Base-by-base conservation (phyloP, 1,140 invertebrate species). In the Ips typographus region DNA sequence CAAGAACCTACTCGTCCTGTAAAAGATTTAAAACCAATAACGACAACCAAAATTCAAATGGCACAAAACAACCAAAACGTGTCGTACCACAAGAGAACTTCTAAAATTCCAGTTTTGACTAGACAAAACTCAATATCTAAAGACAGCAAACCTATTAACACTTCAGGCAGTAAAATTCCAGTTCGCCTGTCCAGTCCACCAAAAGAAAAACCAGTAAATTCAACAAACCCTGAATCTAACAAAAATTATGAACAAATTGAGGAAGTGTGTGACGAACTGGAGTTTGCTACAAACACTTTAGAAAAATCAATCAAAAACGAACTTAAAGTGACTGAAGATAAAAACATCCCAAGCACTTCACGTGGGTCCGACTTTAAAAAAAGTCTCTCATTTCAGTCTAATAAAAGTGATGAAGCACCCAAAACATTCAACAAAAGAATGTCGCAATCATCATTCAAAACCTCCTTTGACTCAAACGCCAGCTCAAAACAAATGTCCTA, bases 401-500 rank as follows among this genome's bases (percentile, higher is more conserved):
- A 62, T 47, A 62, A 66, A 41, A 69, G 68, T 22, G 68, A 74
- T 40, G 71, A 74, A 39, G 44, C 1, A 47, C 22, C 22, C 44
- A 47, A 47, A 47, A 47, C 44, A 47, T 47, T 47, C 22, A 47
- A 47, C 44, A 68, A 62, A 41, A 74, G 72, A 70, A 62, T 56
- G 59, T 75, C 38, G 36, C 72, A 6, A 68, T 65, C 4, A 65
- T 65, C 22, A 71, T 76, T 71, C 51, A 75, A 71, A 42, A 79
- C 72, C 57, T 80, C 79, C 3, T 68, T 80, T 40, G 79, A 80
- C 43, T 80, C 79, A 2, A 79, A 74, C 5, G 70, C 77, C 6
- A 79, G 78, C 68, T 79, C 78, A n/a, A 78, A 76, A 67, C 77
- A 80, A 57, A 70, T 73, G 53, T 80, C 79, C 5, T 80, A 80